These are phyloP conservation scores for Trichopoda pennipes DNA, from an alignment of 2,888 invertebrate species.

Conservation along the genomic window DNA sequence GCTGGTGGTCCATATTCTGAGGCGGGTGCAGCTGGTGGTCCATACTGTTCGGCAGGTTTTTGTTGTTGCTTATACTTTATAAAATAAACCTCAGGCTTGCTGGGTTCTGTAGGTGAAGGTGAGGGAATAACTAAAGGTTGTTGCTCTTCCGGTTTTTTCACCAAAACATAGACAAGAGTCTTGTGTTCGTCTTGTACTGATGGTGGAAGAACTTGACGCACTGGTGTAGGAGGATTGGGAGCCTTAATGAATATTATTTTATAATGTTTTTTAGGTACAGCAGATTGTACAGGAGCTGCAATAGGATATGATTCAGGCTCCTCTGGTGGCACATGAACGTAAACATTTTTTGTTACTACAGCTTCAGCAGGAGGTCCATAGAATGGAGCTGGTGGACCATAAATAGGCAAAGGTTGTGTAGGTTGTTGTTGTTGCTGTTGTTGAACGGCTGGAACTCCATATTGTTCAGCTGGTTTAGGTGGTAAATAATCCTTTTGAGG, in stretches of 20 bases:
- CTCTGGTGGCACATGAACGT: conserved; percentile 83
- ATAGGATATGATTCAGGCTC: conserved; percentile 81
- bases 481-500: conserved; percentile 79
- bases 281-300: conserved; percentile 80
- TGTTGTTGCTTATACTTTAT: conserved; percentile 86
- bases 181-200: conserved; percentile 94
- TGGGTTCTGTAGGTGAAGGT: conserved; percentile 91
- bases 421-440: conserved; percentile 57
- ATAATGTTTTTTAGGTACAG: conserved; percentile 82
- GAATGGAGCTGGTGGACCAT: conserved; percentile 79
- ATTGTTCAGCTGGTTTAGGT: conserved; percentile 72
- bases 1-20: conserved; percentile 77
- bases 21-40: conserved; percentile 77
- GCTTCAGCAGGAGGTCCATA: conserved; percentile 79
- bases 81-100: conserved; percentile 95
- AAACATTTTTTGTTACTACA: conserved; percentile 81
- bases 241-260: conserved; percentile 84
- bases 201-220: conserved; percentile 82
- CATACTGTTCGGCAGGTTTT: conserved; percentile 78
- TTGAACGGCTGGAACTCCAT: conserved; percentile 71
- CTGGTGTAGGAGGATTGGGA: conserved; percentile 82
- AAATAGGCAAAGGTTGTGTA: conserved; percentile 76
- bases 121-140: conserved; percentile 90
- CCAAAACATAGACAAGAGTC: conserved; percentile 92
- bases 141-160: conserved; percentile 93